Evolutionary conservation across 2,113 vertebrate species (phyloP), one percentile per base, ranked within the genome.

Genomic region (Osmerus mordax): DNA sequence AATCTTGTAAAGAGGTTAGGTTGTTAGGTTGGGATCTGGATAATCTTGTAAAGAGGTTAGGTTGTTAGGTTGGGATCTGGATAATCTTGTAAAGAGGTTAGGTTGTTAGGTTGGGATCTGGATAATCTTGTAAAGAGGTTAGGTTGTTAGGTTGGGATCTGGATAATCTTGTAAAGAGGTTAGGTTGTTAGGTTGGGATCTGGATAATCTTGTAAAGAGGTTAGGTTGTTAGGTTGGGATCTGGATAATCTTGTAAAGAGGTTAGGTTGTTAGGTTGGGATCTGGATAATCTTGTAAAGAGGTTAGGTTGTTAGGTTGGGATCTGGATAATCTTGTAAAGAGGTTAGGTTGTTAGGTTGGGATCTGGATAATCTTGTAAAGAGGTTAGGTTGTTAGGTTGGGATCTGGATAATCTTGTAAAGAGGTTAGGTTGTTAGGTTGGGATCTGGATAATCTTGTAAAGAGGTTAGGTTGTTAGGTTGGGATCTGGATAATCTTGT

Each of bases 11-110:
- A n/a, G n/a, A n/a, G n/a, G n/a, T n/a, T n/a, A n/a, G n/a, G n/a
- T n/a, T n/a, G 75, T 55, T 80, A 78, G 76, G 74, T 69, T 72
- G 4, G 65, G 2, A 65, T 78, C 79, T 72, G n/a, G 78, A 84
- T 84, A 83, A 89, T 86, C n/a, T n/a, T n/a, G n/a, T n/a, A n/a
- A n/a, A n/a, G n/a, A n/a, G n/a, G n/a, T n/a, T n/a, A n/a, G n/a
- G n/a, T n/a, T n/a, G 75, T 55, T 80, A 78, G 76, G 74, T 69
- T 72, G 4, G 65, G 2, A 65, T 78, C 79, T 72, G n/a, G 78
- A 84, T 84, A 83, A 89, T 86, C n/a, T n/a, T n/a, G n/a, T n/a
- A n/a, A n/a, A n/a, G n/a, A n/a, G n/a, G n/a, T n/a, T n/a, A n/a
- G n/a, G n/a, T n/a, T n/a, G 75, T 55, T 80, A 78, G 76, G 74